Percentiles rank a stretch among this genome's conserved stretches.
Evolutionary conservation across 2,888 invertebrate genomes (phyloP).

Genomic region (Slavum lentiscoides): DNA sequence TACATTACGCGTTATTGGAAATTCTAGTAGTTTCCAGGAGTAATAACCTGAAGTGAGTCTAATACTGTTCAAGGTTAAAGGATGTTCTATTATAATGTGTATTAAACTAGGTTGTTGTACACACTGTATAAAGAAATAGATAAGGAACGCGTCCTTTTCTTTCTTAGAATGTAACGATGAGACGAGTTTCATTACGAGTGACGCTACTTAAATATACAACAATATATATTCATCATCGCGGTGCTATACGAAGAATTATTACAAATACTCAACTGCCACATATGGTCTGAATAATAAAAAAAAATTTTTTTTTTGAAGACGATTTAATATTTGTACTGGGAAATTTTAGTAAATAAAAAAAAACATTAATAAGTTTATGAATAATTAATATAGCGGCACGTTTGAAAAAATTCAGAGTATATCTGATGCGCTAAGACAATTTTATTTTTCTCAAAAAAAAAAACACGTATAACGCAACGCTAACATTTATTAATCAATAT

Average conservation of each 20-base stretch:
- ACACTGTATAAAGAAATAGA: slow-evolving; percentile 27
- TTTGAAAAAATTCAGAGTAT: too few relatives aligned
- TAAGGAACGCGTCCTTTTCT: slow-evolving; percentile 22
- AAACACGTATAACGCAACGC: too few relatives aligned
- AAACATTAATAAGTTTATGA: too few relatives aligned
- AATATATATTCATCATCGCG: slow-evolving; percentile 12
- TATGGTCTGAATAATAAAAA: background rate
- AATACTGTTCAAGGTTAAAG: slow-evolving; percentile 52
- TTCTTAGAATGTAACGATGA: slow-evolving; percentile 37
- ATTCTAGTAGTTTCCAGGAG: slow-evolving; percentile 32
- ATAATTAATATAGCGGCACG: too few relatives aligned
- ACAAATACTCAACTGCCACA: background rate
- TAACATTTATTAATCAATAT: too few relatives aligned
- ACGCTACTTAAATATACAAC: slow-evolving; percentile 9
- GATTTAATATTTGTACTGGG: too few relatives aligned
- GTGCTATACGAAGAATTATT: slow-evolving; percentile 10
- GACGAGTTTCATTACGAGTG: slow-evolving; percentile 47
- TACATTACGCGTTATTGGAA: slow-evolving; percentile 28
- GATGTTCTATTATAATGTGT: slow-evolving; percentile 22
- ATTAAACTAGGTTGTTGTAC: slow-evolving; percentile 40
- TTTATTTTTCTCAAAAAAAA: too few relatives aligned
- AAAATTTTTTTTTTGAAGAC: too few relatives aligned
- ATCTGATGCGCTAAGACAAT: too few relatives aligned
- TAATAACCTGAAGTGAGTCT: slow-evolving; percentile 53
- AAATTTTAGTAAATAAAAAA: too few relatives aligned